Conservation (phyloP, 1,140 invertebrate genomes). For the Eulimnadia texana region DNA sequence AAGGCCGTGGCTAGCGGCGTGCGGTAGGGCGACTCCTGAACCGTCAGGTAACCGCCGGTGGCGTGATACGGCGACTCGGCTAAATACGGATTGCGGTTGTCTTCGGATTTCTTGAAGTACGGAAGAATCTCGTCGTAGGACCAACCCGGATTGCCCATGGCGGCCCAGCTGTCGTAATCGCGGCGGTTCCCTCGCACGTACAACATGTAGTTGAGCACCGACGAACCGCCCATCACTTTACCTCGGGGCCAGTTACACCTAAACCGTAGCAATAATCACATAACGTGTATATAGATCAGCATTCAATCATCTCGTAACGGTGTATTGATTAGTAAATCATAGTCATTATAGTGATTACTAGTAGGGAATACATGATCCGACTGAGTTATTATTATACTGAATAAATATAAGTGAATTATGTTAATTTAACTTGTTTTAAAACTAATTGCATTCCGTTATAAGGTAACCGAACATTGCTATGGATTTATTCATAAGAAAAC, state of each 20-base stretch:
- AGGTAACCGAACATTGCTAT: too few species aligned
- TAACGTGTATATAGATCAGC: too few species aligned
- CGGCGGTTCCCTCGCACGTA: conserved; percentile 42
- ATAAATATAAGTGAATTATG: too few species aligned
- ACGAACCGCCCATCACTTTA: conserved; percentile 63
- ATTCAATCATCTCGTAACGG: too few species aligned
- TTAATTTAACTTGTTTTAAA: too few species aligned
- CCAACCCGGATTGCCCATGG: conserved; percentile 34
- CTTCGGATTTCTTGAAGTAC: conserved; percentile 50
- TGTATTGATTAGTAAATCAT: too few species aligned
- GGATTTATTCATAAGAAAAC: too few species aligned
- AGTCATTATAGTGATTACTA: too few species aligned
- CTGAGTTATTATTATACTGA: too few species aligned
- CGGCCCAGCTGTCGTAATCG: conserved; percentile 45
- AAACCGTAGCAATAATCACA: conserved; percentile 28
- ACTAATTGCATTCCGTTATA: too few species aligned
- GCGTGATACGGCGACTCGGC: conserved; percentile 34
- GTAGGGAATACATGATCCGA: too few species aligned
- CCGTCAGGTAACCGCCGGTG: conserved; percentile 29
- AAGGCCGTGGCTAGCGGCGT: conserved; percentile 38
- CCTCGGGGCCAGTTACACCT: conserved; percentile 70
- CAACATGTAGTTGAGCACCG: conserved; percentile 65
- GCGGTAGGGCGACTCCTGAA: conserved; percentile 36
- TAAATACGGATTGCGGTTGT: conserved; percentile 31
- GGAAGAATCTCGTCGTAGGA: conserved; percentile 40